phyloP scores from a whole-genome alignment of 2,888 invertebrate genomes.

The Gymnosoma rotundatum region DNA sequence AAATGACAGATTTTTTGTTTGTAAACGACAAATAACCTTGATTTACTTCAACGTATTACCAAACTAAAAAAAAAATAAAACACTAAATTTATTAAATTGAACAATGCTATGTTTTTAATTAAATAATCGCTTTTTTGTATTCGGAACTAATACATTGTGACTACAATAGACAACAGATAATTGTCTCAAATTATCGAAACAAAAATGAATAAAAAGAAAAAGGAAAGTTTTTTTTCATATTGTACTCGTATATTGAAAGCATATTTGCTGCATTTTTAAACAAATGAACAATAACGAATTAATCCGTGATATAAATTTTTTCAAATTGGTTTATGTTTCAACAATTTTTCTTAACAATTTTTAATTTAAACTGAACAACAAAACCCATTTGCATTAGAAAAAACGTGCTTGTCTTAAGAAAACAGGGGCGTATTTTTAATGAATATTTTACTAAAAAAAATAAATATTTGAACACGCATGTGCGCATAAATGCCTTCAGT shows the following conservation, averaged over 20 bases:
- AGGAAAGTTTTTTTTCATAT: background rate
- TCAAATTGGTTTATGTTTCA: conserved; percentile 22
- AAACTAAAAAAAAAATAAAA: background rate
- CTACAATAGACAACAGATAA: conserved; percentile 16
- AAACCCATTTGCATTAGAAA: conserved; percentile 47
- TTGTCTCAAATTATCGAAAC: background rate
- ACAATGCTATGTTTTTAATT: background rate
- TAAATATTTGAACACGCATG: conserved; percentile 31
- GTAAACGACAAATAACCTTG: conserved; percentile 29
- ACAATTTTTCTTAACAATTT: conserved; percentile 33
- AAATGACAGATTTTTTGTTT: conserved; percentile 1
- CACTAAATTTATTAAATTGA: background rate
- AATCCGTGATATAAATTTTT: conserved; percentile 1
- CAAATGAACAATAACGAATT: conserved; percentile 5
- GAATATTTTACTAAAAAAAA: background rate
- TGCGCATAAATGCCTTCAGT: background rate
- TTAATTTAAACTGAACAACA: conserved; percentile 48
- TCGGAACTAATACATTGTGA: background rate
- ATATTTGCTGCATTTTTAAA: conserved; percentile 15
- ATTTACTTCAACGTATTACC: conserved; percentile 34
- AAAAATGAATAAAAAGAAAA: conserved; percentile 16
- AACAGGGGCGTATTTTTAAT: conserved; percentile 46
- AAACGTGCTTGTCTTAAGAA: conserved; percentile 50
- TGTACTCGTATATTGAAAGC: background rate
- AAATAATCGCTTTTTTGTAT: background rate